Evolutionary conservation across 2,888 invertebrate genomes (phyloP).

Genomic region (Apoderus coryli): DNA sequence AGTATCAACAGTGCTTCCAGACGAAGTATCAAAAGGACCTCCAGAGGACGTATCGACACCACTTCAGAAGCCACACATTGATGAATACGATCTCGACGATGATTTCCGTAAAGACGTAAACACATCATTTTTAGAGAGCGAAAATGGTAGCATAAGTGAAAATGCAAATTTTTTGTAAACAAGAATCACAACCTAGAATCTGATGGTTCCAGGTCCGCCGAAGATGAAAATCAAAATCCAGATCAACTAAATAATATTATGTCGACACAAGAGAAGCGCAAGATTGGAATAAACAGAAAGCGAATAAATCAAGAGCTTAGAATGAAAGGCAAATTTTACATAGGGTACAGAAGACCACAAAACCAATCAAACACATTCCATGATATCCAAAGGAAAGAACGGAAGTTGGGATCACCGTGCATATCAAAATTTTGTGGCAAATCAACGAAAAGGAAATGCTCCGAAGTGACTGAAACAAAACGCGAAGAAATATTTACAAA

Average conservation of each 20-base stretch:
- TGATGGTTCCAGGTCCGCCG: slow-evolving; percentile 2
- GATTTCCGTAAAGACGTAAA: slow-evolving; percentile 1
- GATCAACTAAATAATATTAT: slow-evolving; percentile 2
- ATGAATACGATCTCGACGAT: slow-evolving; percentile 3
- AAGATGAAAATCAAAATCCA: slow-evolving; percentile 1
- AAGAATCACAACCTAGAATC: slow-evolving; percentile 1
- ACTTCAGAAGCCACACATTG: slow-evolving; percentile 1
- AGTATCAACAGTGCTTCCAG: slow-evolving; percentile 3
- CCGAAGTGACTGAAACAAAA: slow-evolving; percentile 4
- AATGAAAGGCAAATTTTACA: slow-evolving; percentile 10
- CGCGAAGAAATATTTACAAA: slow-evolving; percentile 8
- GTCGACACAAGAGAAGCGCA: slow-evolving; percentile 3
- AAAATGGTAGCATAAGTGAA: slow-evolving; percentile 3
- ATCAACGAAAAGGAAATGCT: slow-evolving; percentile 9
- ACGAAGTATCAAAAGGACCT: slow-evolving; percentile 1
- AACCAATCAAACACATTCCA: slow-evolving; percentile 11
- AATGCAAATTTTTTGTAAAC: background rate
- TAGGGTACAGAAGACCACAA: slow-evolving; percentile 9
- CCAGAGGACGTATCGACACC: slow-evolving; percentile 1
- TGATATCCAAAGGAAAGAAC: slow-evolving; percentile 8
- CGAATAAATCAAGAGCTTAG: slow-evolving; percentile 10
- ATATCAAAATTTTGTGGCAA: slow-evolving; percentile 10
- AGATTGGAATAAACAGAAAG: slow-evolving; percentile 3
- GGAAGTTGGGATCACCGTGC: slow-evolving; percentile 9
- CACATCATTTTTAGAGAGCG: slow-evolving; percentile 1